phyloP scores from a whole-genome alignment of 1,140 invertebrate species.

The Anoplophora glabripennis region DNA sequence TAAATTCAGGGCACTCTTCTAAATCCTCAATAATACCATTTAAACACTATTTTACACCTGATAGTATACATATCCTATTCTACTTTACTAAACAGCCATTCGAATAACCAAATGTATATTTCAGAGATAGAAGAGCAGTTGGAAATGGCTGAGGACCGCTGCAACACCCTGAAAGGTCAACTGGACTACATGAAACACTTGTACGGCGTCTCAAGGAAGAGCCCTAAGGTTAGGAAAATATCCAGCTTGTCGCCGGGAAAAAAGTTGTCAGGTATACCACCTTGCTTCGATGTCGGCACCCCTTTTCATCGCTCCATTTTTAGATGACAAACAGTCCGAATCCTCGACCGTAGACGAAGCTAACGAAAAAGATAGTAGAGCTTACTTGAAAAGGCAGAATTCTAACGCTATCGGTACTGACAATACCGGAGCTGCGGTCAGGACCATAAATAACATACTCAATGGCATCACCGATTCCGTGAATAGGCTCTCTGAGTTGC shows the following conservation, averaged over 20 bases:
- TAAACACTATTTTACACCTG: too few relatives aligned
- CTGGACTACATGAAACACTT: slow-evolving; percentile 48
- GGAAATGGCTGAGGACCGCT: slow-evolving; percentile 47
- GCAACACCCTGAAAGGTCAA: slow-evolving; percentile 46
- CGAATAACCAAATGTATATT: background rate
- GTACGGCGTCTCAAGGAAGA: slow-evolving; percentile 30
- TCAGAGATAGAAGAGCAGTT: slow-evolving; percentile 49
- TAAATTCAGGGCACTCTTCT: too few relatives aligned
- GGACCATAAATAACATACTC: slow-evolving; percentile 46
- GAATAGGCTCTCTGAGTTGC: slow-evolving; percentile 39
- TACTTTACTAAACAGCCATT: too few relatives aligned
- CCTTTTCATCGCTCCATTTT: background rate
- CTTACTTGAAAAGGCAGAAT: slow-evolving; percentile 31
- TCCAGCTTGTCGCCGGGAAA: background rate
- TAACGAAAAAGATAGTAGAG: background rate
- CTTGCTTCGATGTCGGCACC: background rate
- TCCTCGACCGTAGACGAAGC: background rate
- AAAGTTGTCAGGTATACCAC: background rate
- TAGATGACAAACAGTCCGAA: slow-evolving; percentile 6
- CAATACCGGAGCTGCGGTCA: slow-evolving; percentile 40
- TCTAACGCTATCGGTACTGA: slow-evolving; percentile 41
- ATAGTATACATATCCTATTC: too few relatives aligned
- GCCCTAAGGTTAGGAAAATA: slow-evolving; percentile 8
- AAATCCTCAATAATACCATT: too few relatives aligned
- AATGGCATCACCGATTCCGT: slow-evolving; percentile 46